phyloP scores from a whole-genome alignment of 2,113 vertebrate species.

The Dicerorhinus sumatrensis region DNA sequence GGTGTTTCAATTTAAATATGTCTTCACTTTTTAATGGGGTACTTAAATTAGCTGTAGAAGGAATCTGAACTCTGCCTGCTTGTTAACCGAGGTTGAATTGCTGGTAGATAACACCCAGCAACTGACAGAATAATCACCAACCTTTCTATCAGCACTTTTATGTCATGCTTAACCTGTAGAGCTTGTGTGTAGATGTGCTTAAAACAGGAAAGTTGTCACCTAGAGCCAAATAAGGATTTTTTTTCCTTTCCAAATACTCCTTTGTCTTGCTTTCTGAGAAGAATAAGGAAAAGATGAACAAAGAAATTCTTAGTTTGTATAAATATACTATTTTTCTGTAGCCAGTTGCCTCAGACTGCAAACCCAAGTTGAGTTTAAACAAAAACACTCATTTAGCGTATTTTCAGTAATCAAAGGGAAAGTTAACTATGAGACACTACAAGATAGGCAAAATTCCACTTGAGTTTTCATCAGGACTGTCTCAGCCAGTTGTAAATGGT shows the following conservation, averaged over 20 bases:
- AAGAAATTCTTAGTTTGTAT: background rate
- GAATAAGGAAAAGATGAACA: background rate
- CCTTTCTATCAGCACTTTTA: constrained; percentile 68
- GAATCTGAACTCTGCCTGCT: constrained; percentile 81
- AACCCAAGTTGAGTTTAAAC: background rate
- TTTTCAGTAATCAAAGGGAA: background rate
- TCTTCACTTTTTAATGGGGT: constrained; percentile 87
- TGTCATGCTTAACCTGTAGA: constrained; percentile 61
- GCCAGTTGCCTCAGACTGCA: background rate
- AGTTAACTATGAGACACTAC: background rate
- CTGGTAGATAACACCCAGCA: constrained; percentile 78
- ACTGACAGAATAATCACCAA: constrained; percentile 75
- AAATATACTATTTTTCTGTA: background rate
- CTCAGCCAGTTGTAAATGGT: background rate
- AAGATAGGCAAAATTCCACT: background rate
- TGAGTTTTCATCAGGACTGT: background rate
- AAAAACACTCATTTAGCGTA: background rate
- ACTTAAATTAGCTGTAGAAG: constrained; percentile 85
- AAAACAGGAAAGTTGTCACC: constrained; percentile 56
- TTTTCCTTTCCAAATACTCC: background rate
- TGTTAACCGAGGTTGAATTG: constrained; percentile 84
- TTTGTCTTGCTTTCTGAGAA: background rate
- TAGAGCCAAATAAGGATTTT: constrained; percentile 16
- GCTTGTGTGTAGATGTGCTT: background rate
- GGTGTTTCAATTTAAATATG: constrained; percentile 85